Evolutionary conservation across 2,113 vertebrate species (phyloP), one percentile per base, ranked within the genome.

Genomic region (Neopipo cinnamomea): DNA sequence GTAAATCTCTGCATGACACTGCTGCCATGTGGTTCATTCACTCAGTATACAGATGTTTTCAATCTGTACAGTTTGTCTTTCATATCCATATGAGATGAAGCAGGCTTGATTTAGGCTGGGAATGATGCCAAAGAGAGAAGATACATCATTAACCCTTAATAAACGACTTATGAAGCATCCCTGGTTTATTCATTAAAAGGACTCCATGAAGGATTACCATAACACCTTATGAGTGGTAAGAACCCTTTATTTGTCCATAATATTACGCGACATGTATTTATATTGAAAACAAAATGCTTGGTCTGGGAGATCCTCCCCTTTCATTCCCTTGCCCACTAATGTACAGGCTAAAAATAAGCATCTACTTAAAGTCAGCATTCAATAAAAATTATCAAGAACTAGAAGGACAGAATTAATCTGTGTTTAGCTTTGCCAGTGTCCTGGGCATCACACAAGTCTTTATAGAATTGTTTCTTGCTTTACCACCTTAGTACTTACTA

Each of bases 31-130:
- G 98, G 95, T 94, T 98, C 97, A 96, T 96, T 97, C 95, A 89
- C 95, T 98, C 66, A 56, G 90, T 83, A 91, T 97, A 98, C 98
- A 99, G 98, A 98, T 99, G 98, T 98, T 99, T 98, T 94, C 95
- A 98, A 98, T 98, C 98, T 98, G 97, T 97, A 96, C 97, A 97
- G 97, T 98, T 98, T 98, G 98, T 98, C 98, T 98, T 98, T 97
- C 97, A 88, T 94, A 98, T 97, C 97, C 98, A 98, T 97, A 96
- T 97, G 91, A 98, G 98, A 98, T 97, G 98, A 98, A 98, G 98
- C 98, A 98, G 98, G 96, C 98, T 97, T 98, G 98, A 97, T 98
- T 98, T 97, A 81, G 95, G 97, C 98, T 98, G 98, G 98, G 98
- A 99, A 96, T 71, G 76, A 94, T 96, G 98, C 99, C 98, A 99